Evolutionary conservation across 1,140 invertebrate genomes (phyloP), one percentile per base, ranked within the genome.

Genomic region (Centruroides sculpturatus): DNA sequence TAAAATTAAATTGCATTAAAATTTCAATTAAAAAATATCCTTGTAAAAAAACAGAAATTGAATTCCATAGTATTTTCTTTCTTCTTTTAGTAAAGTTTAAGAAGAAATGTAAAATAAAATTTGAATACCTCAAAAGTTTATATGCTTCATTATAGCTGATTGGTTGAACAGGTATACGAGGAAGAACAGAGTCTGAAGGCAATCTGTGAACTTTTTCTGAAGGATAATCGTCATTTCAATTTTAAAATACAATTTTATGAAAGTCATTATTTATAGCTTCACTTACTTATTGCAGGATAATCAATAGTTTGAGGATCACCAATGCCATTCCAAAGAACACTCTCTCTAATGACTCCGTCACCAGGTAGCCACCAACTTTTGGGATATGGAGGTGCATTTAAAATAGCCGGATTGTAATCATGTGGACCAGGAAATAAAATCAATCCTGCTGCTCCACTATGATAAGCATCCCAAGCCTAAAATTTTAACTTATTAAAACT

Each of bases 371-470:
- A 78, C 68, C 76, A 71, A 5, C 72, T 70, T 35, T 76, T 67
- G 11, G 76, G 78, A 67, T 75, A 81, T 12, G 69, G 61, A 5
- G 60, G 63, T 23, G 59, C 56, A 48, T 64, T 61, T 60, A 66
- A 54, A 62, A 66, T 67, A 11, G 66, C 59, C 54, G 66, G 67
- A 23, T 74, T 71, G 65, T 74, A 79, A 62, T 79, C 75, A 11
- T 66, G 61, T 0, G 80, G 80, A 66, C 82, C 80, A 34, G 73
- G 70, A 65, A 76, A 80, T 12, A 80, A 64, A 35, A 80, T 73
- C 5, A 76, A 71, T 10, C 76, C 78, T 8, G 69, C 64, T 7
- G 74, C 75, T 52, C 59, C 59, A 36, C 57, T 35, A 10, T 59
- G 55, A 12, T 59, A 58, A 34, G 62, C 62, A 59, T 63, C 59